Conservation (phyloP, 2,888 invertebrate genomes). For the Drosophila nr. fundita region DNA sequence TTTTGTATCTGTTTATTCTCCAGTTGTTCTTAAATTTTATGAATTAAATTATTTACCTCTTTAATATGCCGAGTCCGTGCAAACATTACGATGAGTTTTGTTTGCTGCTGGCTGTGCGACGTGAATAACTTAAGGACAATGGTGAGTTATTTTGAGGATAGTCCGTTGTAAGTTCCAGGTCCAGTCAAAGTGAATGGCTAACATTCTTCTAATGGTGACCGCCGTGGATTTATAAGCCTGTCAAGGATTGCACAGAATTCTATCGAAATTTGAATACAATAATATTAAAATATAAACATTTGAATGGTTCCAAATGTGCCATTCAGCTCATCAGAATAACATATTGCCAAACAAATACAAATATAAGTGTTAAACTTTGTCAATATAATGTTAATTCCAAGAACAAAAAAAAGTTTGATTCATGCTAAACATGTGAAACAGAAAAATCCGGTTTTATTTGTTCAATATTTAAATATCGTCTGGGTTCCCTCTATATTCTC, state of each 20-base stretch:
- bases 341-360: neutral
- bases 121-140: slow-evolving; percentile 39
- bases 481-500: neutral
- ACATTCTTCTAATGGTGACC: slow-evolving; percentile 32
- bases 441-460: neutral
- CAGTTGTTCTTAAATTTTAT: too few species aligned
- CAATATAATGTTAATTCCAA: neutral
- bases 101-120: too few species aligned
- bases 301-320: neutral
- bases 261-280: neutral
- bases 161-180: slow-evolving; percentile 41
- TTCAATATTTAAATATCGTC: neutral
- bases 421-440: neutral
- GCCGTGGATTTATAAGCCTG: neutral
- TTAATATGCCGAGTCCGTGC: too few species aligned
- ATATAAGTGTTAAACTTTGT: neutral
- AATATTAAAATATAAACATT: neutral
- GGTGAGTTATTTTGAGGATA: slow-evolving; percentile 31
- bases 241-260: neutral
- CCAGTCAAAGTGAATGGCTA: neutral
- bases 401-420: neutral
- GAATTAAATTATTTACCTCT: too few species aligned
- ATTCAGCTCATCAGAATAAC: neutral
- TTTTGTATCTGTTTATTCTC: too few species aligned
- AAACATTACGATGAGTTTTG: too few species aligned